Evolutionary conservation across 2,797 vertebrate species (phyloP).

Genomic region (Acestrorhynchus altus): DNA sequence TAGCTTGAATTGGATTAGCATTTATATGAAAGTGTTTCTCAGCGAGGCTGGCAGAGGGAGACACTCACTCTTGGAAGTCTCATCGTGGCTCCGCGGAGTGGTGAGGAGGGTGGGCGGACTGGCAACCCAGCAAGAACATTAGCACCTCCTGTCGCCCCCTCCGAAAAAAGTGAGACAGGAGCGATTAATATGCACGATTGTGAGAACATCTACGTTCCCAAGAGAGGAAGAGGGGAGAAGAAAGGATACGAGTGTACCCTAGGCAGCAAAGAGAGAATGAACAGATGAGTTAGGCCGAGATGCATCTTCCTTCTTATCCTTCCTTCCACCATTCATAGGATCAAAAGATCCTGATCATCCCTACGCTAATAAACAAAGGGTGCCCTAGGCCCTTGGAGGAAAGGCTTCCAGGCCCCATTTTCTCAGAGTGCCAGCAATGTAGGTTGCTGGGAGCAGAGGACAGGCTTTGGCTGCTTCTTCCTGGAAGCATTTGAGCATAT

Average conservation of each 20-base stretch:
- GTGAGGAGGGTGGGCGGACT: slow-evolving; percentile 21
- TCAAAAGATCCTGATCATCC: neutral
- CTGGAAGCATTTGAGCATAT: slow-evolving; percentile 31
- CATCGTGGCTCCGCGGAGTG: slow-evolving; percentile 5
- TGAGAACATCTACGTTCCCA: slow-evolving; percentile 13
- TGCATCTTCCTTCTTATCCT: neutral
- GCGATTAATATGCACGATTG: slow-evolving; percentile 33
- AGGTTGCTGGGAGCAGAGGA: slow-evolving; percentile 27
- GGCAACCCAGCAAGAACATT: slow-evolving; percentile 36
- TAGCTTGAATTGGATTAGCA: slow-evolving; percentile 61
- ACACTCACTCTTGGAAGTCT: slow-evolving; percentile 38
- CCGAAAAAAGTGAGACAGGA: slow-evolving; percentile 11
- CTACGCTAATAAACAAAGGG: slow-evolving; percentile 1
- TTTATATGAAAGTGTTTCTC: slow-evolving; percentile 57
- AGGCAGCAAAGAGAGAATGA: neutral
- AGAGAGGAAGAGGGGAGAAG: neutral
- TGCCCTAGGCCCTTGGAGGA: neutral
- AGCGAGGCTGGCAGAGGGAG: slow-evolving; percentile 45
- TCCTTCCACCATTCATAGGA: neutral
- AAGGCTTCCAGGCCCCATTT: neutral
- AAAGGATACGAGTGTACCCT: neutral
- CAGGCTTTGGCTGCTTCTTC: slow-evolving; percentile 27
- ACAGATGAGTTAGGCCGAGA: neutral
- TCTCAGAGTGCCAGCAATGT: neutral
- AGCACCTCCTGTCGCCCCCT: slow-evolving; percentile 24